Percentiles rank a stretch among this genome's conserved stretches.
Conservation (phyloP, 2,113 vertebrate genomes). For the Coracopsis vasa region DNA sequence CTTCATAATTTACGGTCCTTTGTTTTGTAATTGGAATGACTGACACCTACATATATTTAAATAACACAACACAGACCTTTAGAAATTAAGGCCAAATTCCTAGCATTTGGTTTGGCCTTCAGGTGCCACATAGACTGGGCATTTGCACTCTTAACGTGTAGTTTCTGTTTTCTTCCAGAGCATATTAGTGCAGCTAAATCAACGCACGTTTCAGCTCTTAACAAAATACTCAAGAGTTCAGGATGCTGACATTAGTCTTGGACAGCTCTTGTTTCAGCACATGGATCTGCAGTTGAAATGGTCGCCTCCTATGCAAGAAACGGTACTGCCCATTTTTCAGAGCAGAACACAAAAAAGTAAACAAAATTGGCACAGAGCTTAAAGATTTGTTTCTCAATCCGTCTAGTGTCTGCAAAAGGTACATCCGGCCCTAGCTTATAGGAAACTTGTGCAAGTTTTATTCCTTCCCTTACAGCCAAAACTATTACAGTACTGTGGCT, state of each 20-base stretch:
- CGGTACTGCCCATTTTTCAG: background rate
- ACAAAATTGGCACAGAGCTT: background rate
- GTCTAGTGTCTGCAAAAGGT: background rate
- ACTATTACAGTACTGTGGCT: background rate
- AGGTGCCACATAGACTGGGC: background rate
- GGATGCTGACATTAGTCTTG: background rate
- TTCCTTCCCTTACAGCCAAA: background rate
- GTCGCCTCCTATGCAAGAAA: background rate
- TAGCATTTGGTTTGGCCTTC: background rate
- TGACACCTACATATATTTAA: background rate
- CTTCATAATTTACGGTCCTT: background rate
- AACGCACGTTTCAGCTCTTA: background rate
- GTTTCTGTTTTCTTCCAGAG: background rate
- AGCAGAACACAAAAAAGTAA: background rate
- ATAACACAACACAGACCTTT: background rate
- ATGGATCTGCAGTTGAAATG: background rate
- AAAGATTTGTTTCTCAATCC: background rate
- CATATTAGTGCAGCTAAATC: background rate
- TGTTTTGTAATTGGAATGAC: background rate
- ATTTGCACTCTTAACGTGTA: fast-evolving
- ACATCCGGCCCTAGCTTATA: background rate
- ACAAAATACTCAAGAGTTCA: background rate
- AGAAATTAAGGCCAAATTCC: background rate
- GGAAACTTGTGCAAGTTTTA: background rate
- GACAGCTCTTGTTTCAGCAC: background rate